A percentile compares a stretch with the other conserved stretches of the same genome.
These are phyloP conservation scores for Jordanella pulchra DNA, from an alignment of 2,797 vertebrate genomes.

Conservation along the genomic window DNA sequence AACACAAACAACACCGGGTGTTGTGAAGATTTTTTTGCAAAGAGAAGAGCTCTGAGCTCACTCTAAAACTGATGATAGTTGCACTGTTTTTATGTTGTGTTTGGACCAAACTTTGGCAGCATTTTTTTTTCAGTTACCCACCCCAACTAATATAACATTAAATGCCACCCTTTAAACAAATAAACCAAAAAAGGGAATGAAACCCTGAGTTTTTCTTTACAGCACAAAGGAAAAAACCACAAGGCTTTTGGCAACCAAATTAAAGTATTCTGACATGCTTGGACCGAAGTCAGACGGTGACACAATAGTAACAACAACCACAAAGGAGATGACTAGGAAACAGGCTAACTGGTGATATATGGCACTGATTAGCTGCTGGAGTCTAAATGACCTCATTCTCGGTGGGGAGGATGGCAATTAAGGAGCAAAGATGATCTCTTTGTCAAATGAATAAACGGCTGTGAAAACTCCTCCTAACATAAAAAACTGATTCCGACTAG, in stretches of 20 bases:
- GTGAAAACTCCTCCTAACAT: neutral
- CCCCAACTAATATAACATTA: neutral
- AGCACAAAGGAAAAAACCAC: constrained; percentile 38
- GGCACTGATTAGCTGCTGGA: constrained; percentile 19
- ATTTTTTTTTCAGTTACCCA: neutral
- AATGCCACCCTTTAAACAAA: neutral
- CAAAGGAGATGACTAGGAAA: constrained; percentile 5
- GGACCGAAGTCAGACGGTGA: constrained; percentile 17
- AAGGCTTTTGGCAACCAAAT: constrained; percentile 8
- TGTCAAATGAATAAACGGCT: constrained; percentile 12
- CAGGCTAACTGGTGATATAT: constrained; percentile 16
- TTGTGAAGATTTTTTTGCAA: no score
- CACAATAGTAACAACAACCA: constrained; percentile 19
- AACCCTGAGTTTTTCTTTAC: constrained; percentile 44
- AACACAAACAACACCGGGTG: no score
- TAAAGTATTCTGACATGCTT: constrained; percentile 13
- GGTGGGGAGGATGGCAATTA: constrained; percentile 28
- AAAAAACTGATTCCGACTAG: neutral
- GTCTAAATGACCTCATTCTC: constrained; percentile 30
- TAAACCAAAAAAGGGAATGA: constrained; percentile 33
- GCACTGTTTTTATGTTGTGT: no score
- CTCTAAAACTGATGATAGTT: no score
- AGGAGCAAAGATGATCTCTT: constrained; percentile 23
- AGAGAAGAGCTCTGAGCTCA: no score
- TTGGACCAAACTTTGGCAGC: no score